Conservation (phyloP, 2,113 vertebrate genomes). For the Archilochus colubris region DNA sequence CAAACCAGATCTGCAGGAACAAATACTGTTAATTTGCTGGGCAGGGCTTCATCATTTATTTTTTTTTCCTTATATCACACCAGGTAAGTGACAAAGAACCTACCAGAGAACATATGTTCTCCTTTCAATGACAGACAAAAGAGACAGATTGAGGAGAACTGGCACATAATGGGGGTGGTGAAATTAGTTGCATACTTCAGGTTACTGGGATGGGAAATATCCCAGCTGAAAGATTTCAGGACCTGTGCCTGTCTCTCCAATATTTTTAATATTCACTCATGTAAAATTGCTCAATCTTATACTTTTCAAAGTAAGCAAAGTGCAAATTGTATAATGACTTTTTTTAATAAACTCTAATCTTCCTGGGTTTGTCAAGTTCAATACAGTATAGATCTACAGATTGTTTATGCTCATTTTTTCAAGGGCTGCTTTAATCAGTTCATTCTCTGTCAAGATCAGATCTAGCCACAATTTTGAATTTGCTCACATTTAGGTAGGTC, state of each 20-base stretch:
- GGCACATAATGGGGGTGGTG: not conserved
- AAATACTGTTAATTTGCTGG: not conserved
- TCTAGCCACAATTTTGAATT: not conserved
- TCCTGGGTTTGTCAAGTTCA: not conserved
- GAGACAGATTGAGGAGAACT: conserved; percentile 9
- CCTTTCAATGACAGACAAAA: conserved; percentile 31
- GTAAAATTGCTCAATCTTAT: not conserved
- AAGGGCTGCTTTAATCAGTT: not conserved
- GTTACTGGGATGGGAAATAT: not conserved
- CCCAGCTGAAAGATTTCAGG: not conserved
- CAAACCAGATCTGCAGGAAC: not conserved
- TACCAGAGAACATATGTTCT: conserved; percentile 20
- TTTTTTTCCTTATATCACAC: not conserved
- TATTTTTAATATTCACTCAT: not conserved
- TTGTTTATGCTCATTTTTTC: not conserved
- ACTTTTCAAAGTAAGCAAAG: conserved; percentile 20
- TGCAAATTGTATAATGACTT: not conserved
- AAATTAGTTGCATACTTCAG: not conserved
- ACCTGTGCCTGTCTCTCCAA: not conserved
- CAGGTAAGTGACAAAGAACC: conserved; percentile 21
- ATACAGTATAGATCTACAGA: not conserved
- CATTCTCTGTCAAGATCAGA: not conserved
- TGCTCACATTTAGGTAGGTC: not conserved
- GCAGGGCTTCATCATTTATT: not conserved
- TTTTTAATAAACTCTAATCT: conserved; percentile 9